A percentile compares a stretch with the other conserved stretches of the same genome.
Conservation (phyloP, 2,797 vertebrate species). For the Halcyon smyrnensis region DNA sequence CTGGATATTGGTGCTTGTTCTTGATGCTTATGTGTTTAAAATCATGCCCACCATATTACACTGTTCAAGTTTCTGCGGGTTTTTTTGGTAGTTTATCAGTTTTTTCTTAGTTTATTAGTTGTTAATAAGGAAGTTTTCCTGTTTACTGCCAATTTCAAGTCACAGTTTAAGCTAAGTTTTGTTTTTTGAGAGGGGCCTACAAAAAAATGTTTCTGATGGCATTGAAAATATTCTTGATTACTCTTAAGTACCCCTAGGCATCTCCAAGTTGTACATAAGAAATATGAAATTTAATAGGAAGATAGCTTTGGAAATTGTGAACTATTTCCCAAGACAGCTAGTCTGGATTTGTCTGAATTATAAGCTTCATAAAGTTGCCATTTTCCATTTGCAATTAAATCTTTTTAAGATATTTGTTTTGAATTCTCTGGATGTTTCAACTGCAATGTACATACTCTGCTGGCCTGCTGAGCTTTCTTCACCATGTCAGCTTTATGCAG, state of each 20-base stretch:
- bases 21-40: neutral
- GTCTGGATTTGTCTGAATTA: slow-evolving; percentile 24
- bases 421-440: neutral
- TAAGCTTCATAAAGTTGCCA: neutral
- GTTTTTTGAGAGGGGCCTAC: neutral
- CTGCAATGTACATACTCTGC: neutral
- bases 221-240: neutral
- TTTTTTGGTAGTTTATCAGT: neutral
- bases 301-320: slow-evolving; percentile 1
- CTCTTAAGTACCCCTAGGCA: neutral
- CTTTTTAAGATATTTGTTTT: slow-evolving; percentile 3
- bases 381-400: neutral
- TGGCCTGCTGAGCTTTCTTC: neutral
- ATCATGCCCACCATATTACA: neutral
- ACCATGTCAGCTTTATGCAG: neutral
- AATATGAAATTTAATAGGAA: neutral
- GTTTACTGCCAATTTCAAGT: neutral
- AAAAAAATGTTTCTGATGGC: neutral
- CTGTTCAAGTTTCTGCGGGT: neutral
- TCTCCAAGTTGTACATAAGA: neutral
- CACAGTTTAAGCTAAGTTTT: neutral
- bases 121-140: neutral
- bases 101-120: neutral
- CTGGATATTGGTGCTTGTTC: neutral
- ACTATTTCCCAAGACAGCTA: neutral